phyloP scores from a whole-genome alignment of 2,797 vertebrate species.

The Heterohyrax brucei region DNA sequence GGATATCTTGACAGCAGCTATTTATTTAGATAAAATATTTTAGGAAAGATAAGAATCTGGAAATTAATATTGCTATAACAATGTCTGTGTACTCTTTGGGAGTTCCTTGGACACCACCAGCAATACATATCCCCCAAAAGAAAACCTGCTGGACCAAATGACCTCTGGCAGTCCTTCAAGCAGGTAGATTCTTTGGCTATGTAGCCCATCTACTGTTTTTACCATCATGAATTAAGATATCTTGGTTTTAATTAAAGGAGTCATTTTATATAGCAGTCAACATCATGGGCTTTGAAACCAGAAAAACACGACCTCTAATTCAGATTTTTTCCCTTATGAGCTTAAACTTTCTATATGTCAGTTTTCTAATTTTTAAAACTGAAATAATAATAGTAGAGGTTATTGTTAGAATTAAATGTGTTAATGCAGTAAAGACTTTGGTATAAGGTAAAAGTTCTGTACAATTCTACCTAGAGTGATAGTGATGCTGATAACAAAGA shows the following conservation, averaged over 20 bases:
- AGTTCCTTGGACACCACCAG: background rate
- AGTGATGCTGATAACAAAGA: background rate
- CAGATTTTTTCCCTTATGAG: constrained; percentile 22
- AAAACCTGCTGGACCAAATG: background rate
- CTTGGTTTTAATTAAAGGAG: constrained; percentile 29
- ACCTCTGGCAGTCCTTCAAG: background rate
- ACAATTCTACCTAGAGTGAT: constrained; percentile 22
- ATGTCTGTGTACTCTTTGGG: background rate
- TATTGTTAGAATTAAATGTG: constrained; percentile 36
- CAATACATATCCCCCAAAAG: background rate
- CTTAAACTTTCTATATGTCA: background rate
- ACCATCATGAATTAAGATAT: background rate
- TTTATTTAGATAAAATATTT: background rate
- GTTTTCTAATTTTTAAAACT: constrained; percentile 61
- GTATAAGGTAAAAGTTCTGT: background rate
- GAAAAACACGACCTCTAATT: constrained; percentile 14
- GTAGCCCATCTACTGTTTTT: background rate
- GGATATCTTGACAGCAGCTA: background rate
- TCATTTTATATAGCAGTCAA: background rate
- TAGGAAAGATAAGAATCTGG: background rate
- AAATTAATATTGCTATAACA: constrained; percentile 32
- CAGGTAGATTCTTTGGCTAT: background rate
- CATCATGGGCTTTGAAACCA: background rate
- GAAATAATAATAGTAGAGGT: background rate
- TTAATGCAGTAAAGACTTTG: background rate